phyloP scores from a whole-genome alignment of 2,113 vertebrate species.

The Melospiza melodia region DNA sequence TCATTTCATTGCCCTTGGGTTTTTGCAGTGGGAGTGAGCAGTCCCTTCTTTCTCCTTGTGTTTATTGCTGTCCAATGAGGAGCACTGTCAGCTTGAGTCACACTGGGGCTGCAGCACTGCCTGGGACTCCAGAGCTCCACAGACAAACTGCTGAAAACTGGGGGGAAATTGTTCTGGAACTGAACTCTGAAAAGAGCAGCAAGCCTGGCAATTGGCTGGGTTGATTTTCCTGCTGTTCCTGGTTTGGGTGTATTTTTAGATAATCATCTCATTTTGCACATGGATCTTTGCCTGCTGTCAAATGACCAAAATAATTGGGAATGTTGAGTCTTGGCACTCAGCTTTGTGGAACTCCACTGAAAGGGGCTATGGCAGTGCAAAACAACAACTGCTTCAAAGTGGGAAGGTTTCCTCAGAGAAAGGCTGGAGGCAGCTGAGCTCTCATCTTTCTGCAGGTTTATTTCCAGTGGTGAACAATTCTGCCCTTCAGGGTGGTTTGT shows the following conservation, averaged over 20 bases:
- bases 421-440: background rate
- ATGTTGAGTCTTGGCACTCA: background rate
- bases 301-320: background rate
- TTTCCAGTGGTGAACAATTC: background rate
- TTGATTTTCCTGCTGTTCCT: background rate
- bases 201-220: background rate
- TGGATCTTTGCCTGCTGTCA: background rate
- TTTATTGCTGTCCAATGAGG: background rate
- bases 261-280: background rate
- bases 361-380: background rate
- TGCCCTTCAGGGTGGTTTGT: background rate
- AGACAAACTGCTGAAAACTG: background rate
- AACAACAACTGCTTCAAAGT: background rate
- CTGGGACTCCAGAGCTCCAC: background rate
- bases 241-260: background rate
- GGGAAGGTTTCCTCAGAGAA: background rate
- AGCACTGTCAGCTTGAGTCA: background rate
- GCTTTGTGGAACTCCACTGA: background rate
- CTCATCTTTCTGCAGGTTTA: background rate
- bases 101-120: background rate
- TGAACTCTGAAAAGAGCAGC: background rate
- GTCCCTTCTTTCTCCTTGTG: background rate
- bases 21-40: background rate
- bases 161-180: background rate
- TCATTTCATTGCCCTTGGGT: background rate